A percentile compares a stretch with the other conserved stretches of the same genome.
phyloP scores from a whole-genome alignment of 2,797 vertebrate species.

The Microctenopoma steveboyesi region DNA sequence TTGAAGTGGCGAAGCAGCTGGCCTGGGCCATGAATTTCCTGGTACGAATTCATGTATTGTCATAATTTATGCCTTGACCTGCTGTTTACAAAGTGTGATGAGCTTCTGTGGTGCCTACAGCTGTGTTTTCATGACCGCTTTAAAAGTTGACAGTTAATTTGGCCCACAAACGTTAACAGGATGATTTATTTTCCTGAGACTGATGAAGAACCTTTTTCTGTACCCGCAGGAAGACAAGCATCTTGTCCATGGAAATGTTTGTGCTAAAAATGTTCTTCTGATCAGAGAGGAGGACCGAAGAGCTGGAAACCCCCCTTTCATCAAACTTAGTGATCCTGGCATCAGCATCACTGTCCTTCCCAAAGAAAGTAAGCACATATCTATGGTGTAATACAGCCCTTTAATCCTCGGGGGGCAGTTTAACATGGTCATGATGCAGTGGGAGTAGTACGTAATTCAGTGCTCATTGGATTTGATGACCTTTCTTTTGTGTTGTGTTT shows the following conservation, averaged over 20 bases:
- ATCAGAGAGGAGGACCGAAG: constrained; percentile 94
- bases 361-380: constrained; percentile 89
- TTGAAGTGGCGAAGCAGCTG: constrained; percentile 97
- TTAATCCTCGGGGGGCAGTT: constrained; percentile 32
- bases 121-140: neutral
- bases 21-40: constrained; percentile 98
- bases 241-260: constrained; percentile 94
- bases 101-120: neutral
- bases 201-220: neutral
- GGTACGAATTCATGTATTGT: constrained; percentile 77
- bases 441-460: neutral
- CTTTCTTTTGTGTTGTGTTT: neutral
- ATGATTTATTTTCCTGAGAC: neutral
- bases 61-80: neutral
- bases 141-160: neutral
- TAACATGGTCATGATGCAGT: neutral
- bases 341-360: constrained; percentile 92
- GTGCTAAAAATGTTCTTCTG: constrained; percentile 94
- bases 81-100: neutral
- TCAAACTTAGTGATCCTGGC: constrained; percentile 96
- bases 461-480: neutral
- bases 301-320: constrained; percentile 92
- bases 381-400: neutral
- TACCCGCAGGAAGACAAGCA: constrained; percentile 90
- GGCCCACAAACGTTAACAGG: neutral